Base-by-base conservation (phyloP, 2,797 vertebrate genomes). In the Lutjanus campechanus region DNA sequence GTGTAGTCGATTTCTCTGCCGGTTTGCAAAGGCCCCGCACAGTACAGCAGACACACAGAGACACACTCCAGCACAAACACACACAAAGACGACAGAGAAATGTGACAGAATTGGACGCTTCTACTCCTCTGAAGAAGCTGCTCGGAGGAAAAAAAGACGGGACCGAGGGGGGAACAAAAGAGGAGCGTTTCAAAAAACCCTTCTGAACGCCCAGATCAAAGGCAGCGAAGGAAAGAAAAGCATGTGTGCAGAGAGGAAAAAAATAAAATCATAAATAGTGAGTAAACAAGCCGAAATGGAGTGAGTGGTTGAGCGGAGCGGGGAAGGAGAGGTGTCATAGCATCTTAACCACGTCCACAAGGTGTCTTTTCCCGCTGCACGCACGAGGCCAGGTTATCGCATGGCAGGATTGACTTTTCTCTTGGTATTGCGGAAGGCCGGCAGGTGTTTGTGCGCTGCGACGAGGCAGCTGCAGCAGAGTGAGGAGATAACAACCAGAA, bases 191-290 rank as follows among this genome's bases (percentile, higher is more conserved):
- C 91, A 94, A 87, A 91, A 91, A 88, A 79, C 88, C 89, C 85
- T 91, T 93, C 89, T 92, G 89, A 91, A 78, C 77, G 77, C 86
- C 76, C 78, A 88, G 89, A 94, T 95, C 92, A 94, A 94, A 94
- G 85, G 49, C 83, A 82, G 82, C 54, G 2, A 78, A 80, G 53
- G 73, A 80, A 49, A 79, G 76, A 81, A 79, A 77, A 56, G 73
- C 17, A 41, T 41, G 73, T 61, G 85, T 49, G 79, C 51, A 62
- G 70, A 60, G 75, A 71, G n/a, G 29, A 11, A 50, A 47, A 79
- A 85, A 78, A 85, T 51, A 63, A 85, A 85, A 83, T 78, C 81
- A 81, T 79, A 90, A 91, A 89, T 74, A 82, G 70, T 69, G 88
- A 86, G 85, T 86, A 92, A 90, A 90, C 84, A 91, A 85, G 81